These are phyloP conservation scores for Diloba caeruleocephala DNA, from an alignment of 2,888 invertebrate genomes.

Conservation along the genomic window DNA sequence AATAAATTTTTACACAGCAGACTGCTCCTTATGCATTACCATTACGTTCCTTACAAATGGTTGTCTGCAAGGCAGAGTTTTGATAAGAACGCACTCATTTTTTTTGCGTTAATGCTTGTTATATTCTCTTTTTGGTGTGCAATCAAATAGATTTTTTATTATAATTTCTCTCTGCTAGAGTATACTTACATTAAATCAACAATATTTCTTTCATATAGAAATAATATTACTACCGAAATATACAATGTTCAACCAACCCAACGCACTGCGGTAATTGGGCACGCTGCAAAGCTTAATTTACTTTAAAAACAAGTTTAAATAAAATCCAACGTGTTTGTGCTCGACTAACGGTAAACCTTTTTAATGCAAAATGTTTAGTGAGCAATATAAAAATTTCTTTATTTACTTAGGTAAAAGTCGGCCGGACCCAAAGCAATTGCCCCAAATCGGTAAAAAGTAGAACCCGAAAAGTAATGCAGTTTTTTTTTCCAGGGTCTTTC, in stretches of 20 bases:
- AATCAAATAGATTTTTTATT: no score
- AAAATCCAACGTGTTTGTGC: slow-evolving; percentile 46
- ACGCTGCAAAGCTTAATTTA: slow-evolving; percentile 54
- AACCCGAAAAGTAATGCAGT: slow-evolving; percentile 75
- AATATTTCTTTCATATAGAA: background rate
- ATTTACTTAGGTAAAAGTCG: slow-evolving; percentile 75
- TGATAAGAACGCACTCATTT: no score
- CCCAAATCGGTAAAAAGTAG: slow-evolving; percentile 84
- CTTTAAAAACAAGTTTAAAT: slow-evolving; percentile 46
- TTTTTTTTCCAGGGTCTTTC: slow-evolving; percentile 62
- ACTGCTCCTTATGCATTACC: no score
- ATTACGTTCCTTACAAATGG: no score
- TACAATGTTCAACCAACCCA: slow-evolving; percentile 27
- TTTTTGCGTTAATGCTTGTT: no score
- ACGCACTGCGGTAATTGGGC: slow-evolving; percentile 49
- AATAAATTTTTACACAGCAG: no score
- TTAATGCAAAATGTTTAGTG: slow-evolving; percentile 53
- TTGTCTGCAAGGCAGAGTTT: no score
- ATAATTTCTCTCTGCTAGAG: background rate
- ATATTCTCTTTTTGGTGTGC: no score
- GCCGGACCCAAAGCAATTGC: slow-evolving; percentile 65
- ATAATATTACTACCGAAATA: background rate
- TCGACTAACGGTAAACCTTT: slow-evolving; percentile 63
- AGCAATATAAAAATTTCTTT: slow-evolving; percentile 79
- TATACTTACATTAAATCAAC: background rate